These are phyloP conservation scores for Xenopus laevis DNA, from an alignment of 2,113 vertebrate genomes.

Conservation along the genomic window DNA sequence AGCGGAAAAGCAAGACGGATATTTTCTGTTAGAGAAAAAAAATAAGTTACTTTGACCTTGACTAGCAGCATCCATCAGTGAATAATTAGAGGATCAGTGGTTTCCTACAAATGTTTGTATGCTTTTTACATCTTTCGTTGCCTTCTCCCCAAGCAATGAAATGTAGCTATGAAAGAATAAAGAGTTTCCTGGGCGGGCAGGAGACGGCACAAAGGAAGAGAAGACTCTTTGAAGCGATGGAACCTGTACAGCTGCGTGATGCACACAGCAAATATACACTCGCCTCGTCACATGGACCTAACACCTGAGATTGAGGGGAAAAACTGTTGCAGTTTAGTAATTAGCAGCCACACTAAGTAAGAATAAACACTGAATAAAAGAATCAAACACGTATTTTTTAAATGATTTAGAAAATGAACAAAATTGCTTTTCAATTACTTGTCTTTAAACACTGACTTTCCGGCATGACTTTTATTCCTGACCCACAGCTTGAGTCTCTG, in stretches of 20 bases:
- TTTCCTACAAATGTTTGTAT: background rate
- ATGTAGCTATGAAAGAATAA: background rate
- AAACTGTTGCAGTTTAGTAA: too few species aligned
- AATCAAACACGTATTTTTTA: too few species aligned
- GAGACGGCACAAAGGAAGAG: constrained; percentile 9
- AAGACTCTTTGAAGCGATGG: constrained; percentile 15
- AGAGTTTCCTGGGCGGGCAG: background rate
- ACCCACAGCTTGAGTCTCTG: too few species aligned
- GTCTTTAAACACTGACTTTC: too few species aligned
- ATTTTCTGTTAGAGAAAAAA: background rate
- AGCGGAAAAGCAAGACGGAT: background rate
- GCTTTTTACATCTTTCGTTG: background rate
- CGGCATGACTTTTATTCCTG: too few species aligned
- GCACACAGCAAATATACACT: too few species aligned
- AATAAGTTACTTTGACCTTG: constrained; percentile 22
- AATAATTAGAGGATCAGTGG: constrained; percentile 7
- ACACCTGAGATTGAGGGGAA: too few species aligned
- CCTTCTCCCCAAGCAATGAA: background rate
- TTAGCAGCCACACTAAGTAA: too few species aligned
- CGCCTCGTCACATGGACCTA: too few species aligned
- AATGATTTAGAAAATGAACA: too few species aligned
- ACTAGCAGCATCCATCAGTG: background rate
- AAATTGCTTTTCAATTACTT: too few species aligned
- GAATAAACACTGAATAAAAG: too few species aligned
- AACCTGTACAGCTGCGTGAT: constrained; percentile 3